Evolutionary conservation across 2,113 vertebrate genomes (phyloP), one percentile per base, ranked within the genome.

Genomic region (Sylvia atricapilla): DNA sequence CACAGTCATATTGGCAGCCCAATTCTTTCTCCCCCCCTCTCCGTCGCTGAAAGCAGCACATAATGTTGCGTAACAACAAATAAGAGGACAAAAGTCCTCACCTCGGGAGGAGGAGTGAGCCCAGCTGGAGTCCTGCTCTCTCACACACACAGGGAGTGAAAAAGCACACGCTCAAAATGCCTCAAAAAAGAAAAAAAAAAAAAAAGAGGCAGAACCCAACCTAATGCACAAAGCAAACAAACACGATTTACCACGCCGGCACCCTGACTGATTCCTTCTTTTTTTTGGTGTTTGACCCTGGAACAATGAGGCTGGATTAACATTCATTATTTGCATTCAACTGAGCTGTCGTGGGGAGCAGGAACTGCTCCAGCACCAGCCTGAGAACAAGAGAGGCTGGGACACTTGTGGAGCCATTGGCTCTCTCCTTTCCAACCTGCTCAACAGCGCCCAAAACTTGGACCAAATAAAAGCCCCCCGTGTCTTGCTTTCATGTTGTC

Each of bases 41-140:
- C 53, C 91, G 82, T 79, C 75, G 53, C 72, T 5, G 89, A 69
- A 83, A 91, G 91, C 72, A 67, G 89, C 60, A 35, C 67, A 37
- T 37, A 30, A 13, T 5, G 80, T 94, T 96, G 95, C 92, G 90
- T 89, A 96, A 96, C 58, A 93, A 93, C 81, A 84, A 94, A 77
- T 0, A 89, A 89, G 86, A 94, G 93, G 93, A 95, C 91, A 94
- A 63, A 94, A 95, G 92, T 88, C 92, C 82, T 96, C 87, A 55
- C 55, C 87, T 90, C 82, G 15, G 6, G 18, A 76, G 64, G 85
- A 88, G 22, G 75, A 25, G 27, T 1, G 79, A 93, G 5, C 90
- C 35, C 55, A 21, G 76, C 88, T 58, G 94, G 55, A 86, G 56
- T 1, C 35, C 78, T 43, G 84, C 68, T 59, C 69, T 7, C 56